These are phyloP conservation scores for Syngnathus scovelli DNA, from an alignment of 2,113 vertebrate genomes.

Conservation along the genomic window DNA sequence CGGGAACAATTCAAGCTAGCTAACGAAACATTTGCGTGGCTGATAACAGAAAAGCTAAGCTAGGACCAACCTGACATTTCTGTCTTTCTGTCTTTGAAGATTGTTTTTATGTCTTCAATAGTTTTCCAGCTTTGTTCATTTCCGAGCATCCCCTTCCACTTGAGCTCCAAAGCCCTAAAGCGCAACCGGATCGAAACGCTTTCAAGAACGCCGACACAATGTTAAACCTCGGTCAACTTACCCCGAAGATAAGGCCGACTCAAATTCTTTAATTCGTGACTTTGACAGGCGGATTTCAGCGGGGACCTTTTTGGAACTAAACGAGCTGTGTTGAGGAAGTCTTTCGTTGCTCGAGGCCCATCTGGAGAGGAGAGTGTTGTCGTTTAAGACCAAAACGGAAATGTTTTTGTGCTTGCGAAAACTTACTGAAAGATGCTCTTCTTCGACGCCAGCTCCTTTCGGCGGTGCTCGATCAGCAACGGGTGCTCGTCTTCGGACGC, in stretches of 20 bases:
- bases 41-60: not conserved
- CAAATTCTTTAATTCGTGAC: not conserved
- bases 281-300: constrained; percentile 11
- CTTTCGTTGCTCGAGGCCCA: constrained; percentile 27
- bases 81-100: constrained; percentile 39
- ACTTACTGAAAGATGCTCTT: constrained; percentile 51
- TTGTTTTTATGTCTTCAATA: constrained; percentile 33
- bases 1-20: not conserved
- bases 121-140: constrained; percentile 40
- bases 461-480: constrained; percentile 35
- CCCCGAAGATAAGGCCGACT: not conserved
- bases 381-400: not conserved
- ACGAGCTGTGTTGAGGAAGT: constrained; percentile 14
- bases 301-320: constrained; percentile 17
- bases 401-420: not conserved
- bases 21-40: no score
- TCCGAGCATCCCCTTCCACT: constrained; percentile 33
- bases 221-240: not conserved
- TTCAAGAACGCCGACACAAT: not conserved
- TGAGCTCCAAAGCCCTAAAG: constrained; percentile 36
- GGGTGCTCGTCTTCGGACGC: constrained; percentile 45
- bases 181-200: not conserved
- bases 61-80: constrained; percentile 36
- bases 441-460: constrained; percentile 29
- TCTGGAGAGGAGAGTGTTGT: constrained; percentile 18